Evolutionary conservation across 2,113 vertebrate genomes (phyloP).

Genomic region (Hystrix cristata): DNA sequence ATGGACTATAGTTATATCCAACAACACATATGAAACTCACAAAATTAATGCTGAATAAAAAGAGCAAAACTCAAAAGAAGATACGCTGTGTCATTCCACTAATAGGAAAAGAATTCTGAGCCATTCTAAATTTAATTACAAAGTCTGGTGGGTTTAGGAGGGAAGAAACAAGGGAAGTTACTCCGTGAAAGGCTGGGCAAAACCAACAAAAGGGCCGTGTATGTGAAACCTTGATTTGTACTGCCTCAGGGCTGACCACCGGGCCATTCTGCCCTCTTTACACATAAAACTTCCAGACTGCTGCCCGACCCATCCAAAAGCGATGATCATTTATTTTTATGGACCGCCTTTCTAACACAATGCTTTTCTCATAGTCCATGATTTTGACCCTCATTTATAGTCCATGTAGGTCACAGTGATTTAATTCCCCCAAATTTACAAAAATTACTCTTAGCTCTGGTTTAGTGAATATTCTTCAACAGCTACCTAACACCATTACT

Average conservation of each 20-base stretch:
- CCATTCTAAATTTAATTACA: background rate
- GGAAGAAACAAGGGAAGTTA: background rate
- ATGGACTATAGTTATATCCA: background rate
- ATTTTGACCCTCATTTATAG: background rate
- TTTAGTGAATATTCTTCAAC: background rate
- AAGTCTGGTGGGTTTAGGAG: background rate
- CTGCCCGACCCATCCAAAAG: background rate
- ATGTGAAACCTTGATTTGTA: background rate
- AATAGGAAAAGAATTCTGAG: background rate
- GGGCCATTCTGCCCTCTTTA: too few relatives aligned
- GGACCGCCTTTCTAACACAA: background rate
- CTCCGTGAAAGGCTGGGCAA: background rate
- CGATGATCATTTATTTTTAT: background rate
- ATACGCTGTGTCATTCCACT: background rate
- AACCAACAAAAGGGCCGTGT: background rate
- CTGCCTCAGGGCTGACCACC: too few relatives aligned
- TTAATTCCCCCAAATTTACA: background rate
- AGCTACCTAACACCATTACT: too few relatives aligned
- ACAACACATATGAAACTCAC: background rate
- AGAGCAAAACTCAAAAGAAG: background rate
- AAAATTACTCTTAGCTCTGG: background rate
- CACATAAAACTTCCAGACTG: background rate
- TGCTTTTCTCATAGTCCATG: background rate
- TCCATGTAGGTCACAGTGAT: background rate
- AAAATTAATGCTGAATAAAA: background rate